Conservation (phyloP, 2,888 invertebrate species). For the Cryptus viduatorius region DNA sequence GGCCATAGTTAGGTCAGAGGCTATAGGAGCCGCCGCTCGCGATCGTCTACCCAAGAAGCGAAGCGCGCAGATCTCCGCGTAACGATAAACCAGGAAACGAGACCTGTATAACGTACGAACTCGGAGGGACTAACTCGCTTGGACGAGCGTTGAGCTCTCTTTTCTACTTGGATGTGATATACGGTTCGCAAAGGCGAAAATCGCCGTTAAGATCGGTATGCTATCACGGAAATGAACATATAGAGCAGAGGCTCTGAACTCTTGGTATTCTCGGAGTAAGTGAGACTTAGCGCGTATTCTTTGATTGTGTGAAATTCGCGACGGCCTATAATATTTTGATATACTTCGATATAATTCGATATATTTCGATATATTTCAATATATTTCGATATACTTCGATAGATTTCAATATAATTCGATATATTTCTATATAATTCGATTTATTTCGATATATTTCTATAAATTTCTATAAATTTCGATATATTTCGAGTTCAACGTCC, state of each 20-base stretch:
- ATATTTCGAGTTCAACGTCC: too few relatives aligned
- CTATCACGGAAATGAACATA: background rate
- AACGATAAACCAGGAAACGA: conserved; percentile 76
- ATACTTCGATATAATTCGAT: background rate
- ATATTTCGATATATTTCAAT: too few relatives aligned
- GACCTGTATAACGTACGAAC: conserved; percentile 62
- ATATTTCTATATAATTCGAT: background rate
- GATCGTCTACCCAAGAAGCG: conserved; percentile 53
- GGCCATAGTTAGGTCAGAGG: conserved; percentile 66
- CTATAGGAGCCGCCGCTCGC: conserved; percentile 63
- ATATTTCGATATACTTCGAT: too few relatives aligned
- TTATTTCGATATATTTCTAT: too few relatives aligned
- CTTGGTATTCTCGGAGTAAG: background rate
- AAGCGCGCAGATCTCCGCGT: conserved; percentile 75
- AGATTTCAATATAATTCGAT: too few relatives aligned
- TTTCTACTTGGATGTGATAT: conserved; percentile 8
- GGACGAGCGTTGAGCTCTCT: conserved; percentile 14
- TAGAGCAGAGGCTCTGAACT: background rate
- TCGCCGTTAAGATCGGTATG: conserved; percentile 4
- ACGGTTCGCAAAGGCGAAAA: background rate
- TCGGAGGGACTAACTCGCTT: background rate
- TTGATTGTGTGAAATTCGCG: too few relatives aligned
- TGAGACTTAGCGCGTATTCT: background rate
- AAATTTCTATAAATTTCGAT: too few relatives aligned
- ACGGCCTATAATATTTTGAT: background rate